phyloP scores from a whole-genome alignment of 2,113 vertebrate genomes.

The Gasterosteus nipponicus region DNA sequence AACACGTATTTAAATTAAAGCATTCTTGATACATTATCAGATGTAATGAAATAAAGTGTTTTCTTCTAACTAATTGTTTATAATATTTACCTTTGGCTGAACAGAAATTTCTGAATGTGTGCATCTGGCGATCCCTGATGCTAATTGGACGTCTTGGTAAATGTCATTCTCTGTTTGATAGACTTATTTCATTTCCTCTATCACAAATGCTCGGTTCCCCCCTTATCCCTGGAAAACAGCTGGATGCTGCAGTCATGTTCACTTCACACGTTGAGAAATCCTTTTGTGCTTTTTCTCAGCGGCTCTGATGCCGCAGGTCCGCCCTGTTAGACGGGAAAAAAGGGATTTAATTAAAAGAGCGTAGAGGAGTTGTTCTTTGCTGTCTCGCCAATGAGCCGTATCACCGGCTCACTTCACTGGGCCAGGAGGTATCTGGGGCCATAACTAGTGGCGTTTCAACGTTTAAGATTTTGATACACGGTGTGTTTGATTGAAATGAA shows the following conservation, averaged over 20 bases:
- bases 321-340: constrained; percentile 63
- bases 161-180: constrained; percentile 60
- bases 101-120: constrained; percentile 39
- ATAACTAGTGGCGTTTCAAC: constrained; percentile 11
- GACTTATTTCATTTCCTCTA: constrained; percentile 71
- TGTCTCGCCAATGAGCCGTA: constrained; percentile 41
- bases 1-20: neutral
- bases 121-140: constrained; percentile 63
- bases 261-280: constrained; percentile 65
- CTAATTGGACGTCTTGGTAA: constrained; percentile 76
- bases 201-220: constrained; percentile 59
- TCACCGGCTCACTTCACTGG: constrained; percentile 40
- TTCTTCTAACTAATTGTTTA: neutral
- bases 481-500: constrained; percentile 16
- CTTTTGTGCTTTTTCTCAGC: constrained; percentile 65
- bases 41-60: neutral
- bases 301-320: constrained; percentile 62
- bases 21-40: neutral
- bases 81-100: neutral
- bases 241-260: constrained; percentile 57
- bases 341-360: constrained; percentile 74
- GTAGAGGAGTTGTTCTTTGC: constrained; percentile 58
- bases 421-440: constrained; percentile 39
- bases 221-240: constrained; percentile 79
- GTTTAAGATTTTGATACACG: constrained; percentile 15